phyloP scores from a whole-genome alignment of 2,797 vertebrate species.

The Nannoperca obscura region DNA sequence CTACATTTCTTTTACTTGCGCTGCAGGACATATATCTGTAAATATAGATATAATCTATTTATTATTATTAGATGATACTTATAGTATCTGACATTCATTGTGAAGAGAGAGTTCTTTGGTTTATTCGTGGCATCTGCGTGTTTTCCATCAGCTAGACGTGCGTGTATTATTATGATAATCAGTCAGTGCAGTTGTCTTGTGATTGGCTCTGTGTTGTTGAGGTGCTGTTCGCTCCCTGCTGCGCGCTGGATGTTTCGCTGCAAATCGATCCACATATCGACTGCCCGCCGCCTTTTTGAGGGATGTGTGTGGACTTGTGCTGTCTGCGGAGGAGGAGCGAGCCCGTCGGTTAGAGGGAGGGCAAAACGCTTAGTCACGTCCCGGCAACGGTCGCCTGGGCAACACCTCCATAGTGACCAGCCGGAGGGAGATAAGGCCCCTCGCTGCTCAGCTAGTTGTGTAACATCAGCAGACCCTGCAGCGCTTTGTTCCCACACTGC shows the following conservation, averaged over 20 bases:
- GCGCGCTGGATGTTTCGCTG: constrained; percentile 26
- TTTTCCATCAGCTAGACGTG: too few species aligned
- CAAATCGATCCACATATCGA: constrained; percentile 36
- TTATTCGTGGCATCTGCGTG: neutral
- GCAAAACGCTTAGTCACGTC: constrained; percentile 80
- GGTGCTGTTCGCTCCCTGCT: constrained; percentile 21
- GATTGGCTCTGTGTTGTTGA: neutral
- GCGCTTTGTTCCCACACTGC: constrained; percentile 21
- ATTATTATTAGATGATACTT: neutral
- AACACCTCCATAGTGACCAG: constrained; percentile 71
- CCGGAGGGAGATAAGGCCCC: constrained; percentile 51
- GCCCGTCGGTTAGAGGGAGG: constrained; percentile 19
- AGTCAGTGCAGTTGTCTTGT: neutral
- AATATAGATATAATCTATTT: too few species aligned
- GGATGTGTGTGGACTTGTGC: constrained; percentile 25
- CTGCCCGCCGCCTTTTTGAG: constrained; percentile 14
- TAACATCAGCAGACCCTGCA: constrained; percentile 35
- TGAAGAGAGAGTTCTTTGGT: neutral
- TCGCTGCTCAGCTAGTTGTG: constrained; percentile 39
- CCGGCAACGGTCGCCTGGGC: constrained; percentile 71
- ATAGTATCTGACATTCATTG: neutral
- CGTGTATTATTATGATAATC: neutral
- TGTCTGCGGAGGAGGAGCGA: constrained; percentile 50
- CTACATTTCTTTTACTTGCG: neutral
- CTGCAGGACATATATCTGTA: constrained; percentile 4